Percentiles rank a stretch among this genome's conserved stretches.
Conservation (phyloP, 2,888 invertebrate species). For the Halictus quadricinctus region DNA sequence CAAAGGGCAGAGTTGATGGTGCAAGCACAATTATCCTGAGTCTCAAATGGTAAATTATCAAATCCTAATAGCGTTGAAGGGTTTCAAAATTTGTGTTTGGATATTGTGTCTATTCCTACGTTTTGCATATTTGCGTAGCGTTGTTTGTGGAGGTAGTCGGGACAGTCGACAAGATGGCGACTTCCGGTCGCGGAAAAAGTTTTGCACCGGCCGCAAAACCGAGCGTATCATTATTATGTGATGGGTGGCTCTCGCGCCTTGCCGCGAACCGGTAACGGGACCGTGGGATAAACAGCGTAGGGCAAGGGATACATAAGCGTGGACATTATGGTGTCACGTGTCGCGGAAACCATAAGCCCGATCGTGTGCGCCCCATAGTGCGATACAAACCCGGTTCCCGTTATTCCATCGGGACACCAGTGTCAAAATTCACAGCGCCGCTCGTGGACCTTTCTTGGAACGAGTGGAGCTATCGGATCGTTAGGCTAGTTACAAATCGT, state of each 20-base stretch:
- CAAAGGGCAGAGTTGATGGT: too few species aligned
- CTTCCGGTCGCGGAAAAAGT: conserved; percentile 9
- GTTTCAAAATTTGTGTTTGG: not conserved
- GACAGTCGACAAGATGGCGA: conserved; percentile 11
- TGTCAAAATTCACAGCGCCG: conserved; percentile 59
- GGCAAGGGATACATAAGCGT: conserved; percentile 59
- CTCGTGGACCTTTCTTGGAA: conserved; percentile 32
- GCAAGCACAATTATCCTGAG: too few species aligned
- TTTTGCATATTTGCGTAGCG: not conserved
- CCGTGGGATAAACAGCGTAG: conserved; percentile 61
- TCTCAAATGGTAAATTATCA: too few species aligned
- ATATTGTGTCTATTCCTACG: not conserved
- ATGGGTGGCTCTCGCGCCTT: conserved; percentile 55
- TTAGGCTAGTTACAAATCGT: conserved; percentile 38
- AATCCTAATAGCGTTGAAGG: too few species aligned
- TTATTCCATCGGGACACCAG: conserved; percentile 42
- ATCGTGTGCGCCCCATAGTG: conserved; percentile 33
- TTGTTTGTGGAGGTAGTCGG: too few species aligned
- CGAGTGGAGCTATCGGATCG: not conserved
- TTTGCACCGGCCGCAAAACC: conserved; percentile 30
- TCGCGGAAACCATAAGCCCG: conserved; percentile 66
- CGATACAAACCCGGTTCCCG: conserved; percentile 44
- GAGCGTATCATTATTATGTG: conserved; percentile 57
- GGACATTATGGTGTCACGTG: conserved; percentile 67
- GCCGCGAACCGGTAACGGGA: conserved; percentile 60